These are phyloP conservation scores for Nomada flava DNA, from an alignment of 2,888 invertebrate species.

Conservation along the genomic window DNA sequence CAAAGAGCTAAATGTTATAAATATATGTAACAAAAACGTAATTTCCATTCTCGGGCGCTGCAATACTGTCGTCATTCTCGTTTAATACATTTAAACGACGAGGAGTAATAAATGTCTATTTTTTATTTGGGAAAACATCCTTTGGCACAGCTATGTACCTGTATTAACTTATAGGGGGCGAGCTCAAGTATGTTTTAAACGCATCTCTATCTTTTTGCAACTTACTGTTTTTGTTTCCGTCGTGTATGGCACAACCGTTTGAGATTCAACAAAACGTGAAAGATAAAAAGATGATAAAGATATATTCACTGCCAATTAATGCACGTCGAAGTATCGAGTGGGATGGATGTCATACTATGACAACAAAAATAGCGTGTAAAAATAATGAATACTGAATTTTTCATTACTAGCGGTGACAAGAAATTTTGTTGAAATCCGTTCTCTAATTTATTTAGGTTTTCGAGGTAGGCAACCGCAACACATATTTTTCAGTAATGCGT, in stretches of 20 bases:
- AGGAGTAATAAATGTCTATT: neutral
- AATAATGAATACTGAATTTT: constrained; percentile 32
- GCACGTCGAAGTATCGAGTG: neutral
- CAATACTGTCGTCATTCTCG: constrained; percentile 20
- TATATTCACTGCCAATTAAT: constrained; percentile 1
- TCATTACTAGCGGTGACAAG: constrained; percentile 4
- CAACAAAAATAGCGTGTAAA: neutral
- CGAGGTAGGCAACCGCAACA: constrained; percentile 12
- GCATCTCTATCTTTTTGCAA: neutral
- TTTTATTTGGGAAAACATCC: constrained; percentile 11
- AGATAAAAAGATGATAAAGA: constrained; percentile 2
- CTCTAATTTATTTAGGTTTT: neutral
- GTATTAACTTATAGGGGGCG: neutral
- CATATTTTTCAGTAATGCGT: constrained; percentile 8
- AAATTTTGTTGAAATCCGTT: neutral
- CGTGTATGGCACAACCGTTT: constrained; percentile 20
- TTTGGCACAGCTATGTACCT: constrained; percentile 25
- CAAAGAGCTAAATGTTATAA: neutral
- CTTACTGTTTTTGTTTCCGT: neutral
- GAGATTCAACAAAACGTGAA: constrained; percentile 38
- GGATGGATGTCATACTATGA: constrained; percentile 4
- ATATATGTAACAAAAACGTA: neutral
- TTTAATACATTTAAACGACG: constrained; percentile 5
- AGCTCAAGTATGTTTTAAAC: neutral
- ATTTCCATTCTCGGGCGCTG: constrained; percentile 7